phyloP scores from a whole-genome alignment of 2,113 vertebrate genomes.

The Rattus rattus region DNA sequence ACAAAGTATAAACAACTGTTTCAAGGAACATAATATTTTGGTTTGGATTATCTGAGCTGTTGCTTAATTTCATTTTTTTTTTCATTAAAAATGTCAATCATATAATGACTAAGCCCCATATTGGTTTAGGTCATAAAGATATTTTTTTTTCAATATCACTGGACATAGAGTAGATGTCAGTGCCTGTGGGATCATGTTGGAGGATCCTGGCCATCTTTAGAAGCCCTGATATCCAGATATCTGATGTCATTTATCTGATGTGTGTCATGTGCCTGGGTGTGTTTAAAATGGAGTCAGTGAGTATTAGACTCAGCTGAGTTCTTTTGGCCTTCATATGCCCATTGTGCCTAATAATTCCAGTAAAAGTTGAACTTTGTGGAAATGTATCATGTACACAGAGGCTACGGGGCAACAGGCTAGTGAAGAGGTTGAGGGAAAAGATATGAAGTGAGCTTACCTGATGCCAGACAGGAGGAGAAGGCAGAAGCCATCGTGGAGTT shows the following conservation, averaged over 20 bases:
- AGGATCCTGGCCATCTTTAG: neutral
- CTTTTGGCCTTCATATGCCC: neutral
- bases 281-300: too few species aligned
- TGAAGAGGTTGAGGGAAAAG: neutral
- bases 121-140: neutral
- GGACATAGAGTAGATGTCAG: neutral
- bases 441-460: neutral
- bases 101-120: neutral
- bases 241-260: neutral
- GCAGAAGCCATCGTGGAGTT: neutral
- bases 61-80: neutral
- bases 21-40: neutral
- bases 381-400: neutral
- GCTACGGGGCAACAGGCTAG: too few species aligned
- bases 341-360: too few species aligned
- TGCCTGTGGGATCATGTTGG: neutral
- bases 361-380: neutral
- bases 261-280: neutral
- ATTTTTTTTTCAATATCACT: neutral
- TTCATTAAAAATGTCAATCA: neutral
- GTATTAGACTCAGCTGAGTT: too few species aligned
- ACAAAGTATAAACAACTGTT: neutral
- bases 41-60: neutral
- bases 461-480: too few species aligned
- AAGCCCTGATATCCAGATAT: neutral